Evolutionary conservation across 2,113 vertebrate species (phyloP), one percentile per base, ranked within the genome.

Genomic region (Suricata suricatta): DNA sequence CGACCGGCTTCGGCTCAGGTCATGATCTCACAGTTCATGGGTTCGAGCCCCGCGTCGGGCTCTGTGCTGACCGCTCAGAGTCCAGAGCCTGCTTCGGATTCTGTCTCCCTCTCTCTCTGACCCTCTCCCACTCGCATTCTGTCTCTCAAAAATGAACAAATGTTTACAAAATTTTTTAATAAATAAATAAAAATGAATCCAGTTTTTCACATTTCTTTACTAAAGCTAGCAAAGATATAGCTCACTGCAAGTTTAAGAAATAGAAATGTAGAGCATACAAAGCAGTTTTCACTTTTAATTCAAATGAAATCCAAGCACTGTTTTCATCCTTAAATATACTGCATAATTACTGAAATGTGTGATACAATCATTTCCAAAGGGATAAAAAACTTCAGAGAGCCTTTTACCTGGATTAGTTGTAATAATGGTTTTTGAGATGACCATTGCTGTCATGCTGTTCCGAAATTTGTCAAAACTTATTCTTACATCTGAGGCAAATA

Each of bases 391-490:
- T 57, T 99, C 97, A 86, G 79, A 86, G 57, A 79, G 52, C 88
- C 57, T 97, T 98, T 99, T 99, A 99, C 99, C 99, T 97, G 99
- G 99, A 93, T 99, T 99, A 64, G 99, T 98, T 85, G 99, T 99
- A 92, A 99, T 99, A 95, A 99, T 99, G 96, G 99, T 99, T 99
- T 99, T 99, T 60, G 99, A 99, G 97, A 99, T 99, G 87, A 99
- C 98, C 17, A 99, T 99, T 93, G 99, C 99, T 94, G 98, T 98
- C 99, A 99, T 99, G 97, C 99, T 97, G 90, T 99, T 99, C 96
- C 99, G 99, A 98, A 99, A 99, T 98, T 98, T 99, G 98, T 99
- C 99, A 99, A 99, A 99, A 98, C 98, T 99, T 97, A 99, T 99
- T 98, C 99, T 99, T 81, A 99, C 98, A 64, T 99, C 99, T 25